phyloP scores from a whole-genome alignment of 2,888 invertebrate genomes.

The Apocheima hispidaria region DNA sequence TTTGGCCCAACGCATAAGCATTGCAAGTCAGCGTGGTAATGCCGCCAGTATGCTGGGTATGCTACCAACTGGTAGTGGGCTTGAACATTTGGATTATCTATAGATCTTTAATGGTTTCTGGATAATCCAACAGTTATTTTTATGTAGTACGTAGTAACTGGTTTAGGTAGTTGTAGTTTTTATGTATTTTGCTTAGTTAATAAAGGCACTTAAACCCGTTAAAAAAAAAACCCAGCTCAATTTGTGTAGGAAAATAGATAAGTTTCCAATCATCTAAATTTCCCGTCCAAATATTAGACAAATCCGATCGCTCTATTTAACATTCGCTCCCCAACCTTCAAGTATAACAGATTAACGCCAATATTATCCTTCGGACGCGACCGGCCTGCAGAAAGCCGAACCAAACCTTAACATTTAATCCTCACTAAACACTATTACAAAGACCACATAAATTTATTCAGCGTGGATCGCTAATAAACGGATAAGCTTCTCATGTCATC shows the following conservation, averaged over 20 bases:
- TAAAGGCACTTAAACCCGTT: too few relatives aligned
- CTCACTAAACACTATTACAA: slow-evolving; percentile 77
- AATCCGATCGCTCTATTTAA: slow-evolving; percentile 70
- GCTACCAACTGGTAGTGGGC: too few relatives aligned
- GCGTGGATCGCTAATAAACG: slow-evolving; percentile 74
- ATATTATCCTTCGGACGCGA: slow-evolving; percentile 70
- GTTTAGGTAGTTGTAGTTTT: too few relatives aligned
- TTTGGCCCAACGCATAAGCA: too few relatives aligned
- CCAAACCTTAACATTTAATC: slow-evolving; percentile 70
- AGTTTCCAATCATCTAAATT: slow-evolving; percentile 44
- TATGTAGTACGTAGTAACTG: too few relatives aligned
- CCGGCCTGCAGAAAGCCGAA: slow-evolving; percentile 63
- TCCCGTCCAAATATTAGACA: slow-evolving; percentile 62
- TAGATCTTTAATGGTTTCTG: too few relatives aligned
- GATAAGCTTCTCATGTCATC: slow-evolving; percentile 63
- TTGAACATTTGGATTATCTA: too few relatives aligned
- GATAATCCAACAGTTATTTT: too few relatives aligned
- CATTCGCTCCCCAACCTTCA: slow-evolving; percentile 68
- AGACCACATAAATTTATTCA: slow-evolving; percentile 77
- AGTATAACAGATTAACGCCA: slow-evolving; percentile 74
- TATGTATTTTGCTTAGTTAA: too few relatives aligned
- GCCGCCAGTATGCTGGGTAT: too few relatives aligned
- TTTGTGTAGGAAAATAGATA: slow-evolving; percentile 6
- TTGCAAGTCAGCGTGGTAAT: too few relatives aligned
- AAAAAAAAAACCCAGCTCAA: too few relatives aligned